These are phyloP conservation scores for Agrilus planipennis DNA, from an alignment of 1,140 invertebrate species.

Conservation along the genomic window DNA sequence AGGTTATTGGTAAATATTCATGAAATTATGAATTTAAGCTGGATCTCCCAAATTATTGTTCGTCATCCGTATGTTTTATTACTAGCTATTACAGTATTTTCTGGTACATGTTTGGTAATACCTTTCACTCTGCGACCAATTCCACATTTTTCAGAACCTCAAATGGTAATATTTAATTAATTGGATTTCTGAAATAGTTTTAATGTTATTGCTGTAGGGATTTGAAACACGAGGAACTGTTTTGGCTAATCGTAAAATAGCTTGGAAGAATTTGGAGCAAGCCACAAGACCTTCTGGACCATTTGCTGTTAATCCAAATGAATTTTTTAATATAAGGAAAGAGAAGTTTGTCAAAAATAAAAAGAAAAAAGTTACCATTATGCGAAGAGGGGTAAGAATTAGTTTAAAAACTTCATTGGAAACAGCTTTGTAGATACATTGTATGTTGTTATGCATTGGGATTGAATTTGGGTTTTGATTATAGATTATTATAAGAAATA, in stretches of 20 bases:
- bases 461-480: background rate
- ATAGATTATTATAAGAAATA: background rate
- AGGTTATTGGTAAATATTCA: too few relatives aligned
- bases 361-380: conserved; percentile 35
- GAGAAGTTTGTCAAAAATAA: conserved; percentile 26
- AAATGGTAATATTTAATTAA: conserved; percentile 27
- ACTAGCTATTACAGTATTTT: conserved; percentile 22
- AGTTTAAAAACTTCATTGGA: conserved; percentile 32
- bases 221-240: conserved; percentile 82
- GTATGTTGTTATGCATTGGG: conserved; percentile 3
- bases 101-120: conserved; percentile 24
- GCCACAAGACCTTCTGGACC: conserved; percentile 53
- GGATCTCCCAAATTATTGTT: conserved; percentile 24
- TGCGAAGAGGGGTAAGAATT: conserved; percentile 32
- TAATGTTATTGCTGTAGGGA: conserved; percentile 37
- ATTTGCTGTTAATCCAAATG: conserved; percentile 61
- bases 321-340: conserved; percentile 34
- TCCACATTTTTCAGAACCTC: conserved; percentile 30
- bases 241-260: conserved; percentile 60
- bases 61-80: conserved; percentile 28
- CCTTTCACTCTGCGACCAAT: conserved; percentile 24
- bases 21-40: conserved; percentile 21
- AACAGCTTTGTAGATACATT: conserved; percentile 10
- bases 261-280: conserved; percentile 74
- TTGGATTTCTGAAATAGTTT: conserved; percentile 7